Evolutionary conservation across 2,888 invertebrate species (phyloP), one percentile per base, ranked within the genome.

Genomic region (Miltochrista miniata): DNA sequence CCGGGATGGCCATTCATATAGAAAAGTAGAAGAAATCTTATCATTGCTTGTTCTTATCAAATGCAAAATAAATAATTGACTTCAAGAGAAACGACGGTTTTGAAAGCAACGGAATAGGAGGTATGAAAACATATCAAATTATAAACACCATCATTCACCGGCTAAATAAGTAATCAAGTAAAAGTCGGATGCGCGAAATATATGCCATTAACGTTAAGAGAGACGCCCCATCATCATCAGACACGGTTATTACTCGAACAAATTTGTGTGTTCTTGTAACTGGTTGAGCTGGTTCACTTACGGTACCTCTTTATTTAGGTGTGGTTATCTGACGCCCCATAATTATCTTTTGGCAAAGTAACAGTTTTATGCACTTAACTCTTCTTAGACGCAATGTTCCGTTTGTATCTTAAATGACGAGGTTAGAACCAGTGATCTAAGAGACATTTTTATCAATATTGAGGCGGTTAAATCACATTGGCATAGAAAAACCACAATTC

Each of bases 211-310:
- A n/a, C 12, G 14, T 41, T 11, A 29, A 35, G 30, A 33, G 18
- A 39, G 14, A n/a, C n/a, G n/a, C 11, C 31, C 38, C 46, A 51
- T 46, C 46, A 51, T 51, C 42, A 46, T 51, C 29, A 46, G 43
- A 42, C 34, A 46, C 38, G 42, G 42, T 38, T 24, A 38, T 46
- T 46, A 38, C 12, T n/a, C 18, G 7, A 15, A 31, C 36, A 15
- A 48, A 48, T 41, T 13, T 35, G 11, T 41, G 13, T 48, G 31
- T 13, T 37, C 14, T 36, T 18, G 30, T n/a, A n/a, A 48, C 43
- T 37, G 43, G 37, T 48, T 37, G 33, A 37, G 31, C 48, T 18
- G 24, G 43, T 48, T 48, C 34, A 12, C 31, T 46, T 40, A 40
- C 46, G 46, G 46, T 39, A 39, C 24, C 24, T 34, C 31, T 12